These are phyloP conservation scores for Rhinophrynus dorsalis DNA, from an alignment of 2,797 vertebrate genomes.

Conservation along the genomic window DNA sequence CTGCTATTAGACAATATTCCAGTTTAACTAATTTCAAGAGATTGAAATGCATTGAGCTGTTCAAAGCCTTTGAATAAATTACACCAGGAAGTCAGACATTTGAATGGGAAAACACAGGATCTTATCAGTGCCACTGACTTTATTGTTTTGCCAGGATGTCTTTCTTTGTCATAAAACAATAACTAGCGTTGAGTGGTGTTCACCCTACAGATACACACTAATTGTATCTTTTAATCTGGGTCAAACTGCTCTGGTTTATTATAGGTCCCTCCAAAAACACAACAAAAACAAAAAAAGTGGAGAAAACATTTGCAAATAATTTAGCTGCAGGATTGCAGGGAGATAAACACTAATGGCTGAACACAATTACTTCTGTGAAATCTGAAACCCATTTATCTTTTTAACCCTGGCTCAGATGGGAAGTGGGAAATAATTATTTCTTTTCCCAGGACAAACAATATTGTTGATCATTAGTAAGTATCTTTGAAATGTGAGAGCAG, in stretches of 20 bases:
- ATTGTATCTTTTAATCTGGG: slow-evolving; percentile 82
- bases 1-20: slow-evolving; percentile 48
- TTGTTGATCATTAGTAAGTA: slow-evolving; percentile 17
- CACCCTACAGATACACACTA: slow-evolving; percentile 75
- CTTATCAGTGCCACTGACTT: slow-evolving; percentile 57
- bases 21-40: slow-evolving; percentile 48
- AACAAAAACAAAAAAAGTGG: slow-evolving; percentile 36
- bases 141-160: slow-evolving; percentile 70
- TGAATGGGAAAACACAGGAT: slow-evolving; percentile 57
- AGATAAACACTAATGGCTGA: slow-evolving; percentile 56
- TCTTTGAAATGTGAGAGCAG: slow-evolving; percentile 1
- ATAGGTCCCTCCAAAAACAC: slow-evolving; percentile 65
- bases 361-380: slow-evolving; percentile 40
- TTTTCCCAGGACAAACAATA: slow-evolving; percentile 47
- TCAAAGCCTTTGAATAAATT: slow-evolving; percentile 63
- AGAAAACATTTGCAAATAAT: slow-evolving; percentile 69
- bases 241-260: slow-evolving; percentile 77
- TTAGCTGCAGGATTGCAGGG: slow-evolving; percentile 59
- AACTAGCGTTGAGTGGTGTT: slow-evolving; percentile 75
- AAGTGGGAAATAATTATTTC: slow-evolving; percentile 28
- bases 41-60: slow-evolving; percentile 47
- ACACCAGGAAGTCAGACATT: slow-evolving; percentile 53
- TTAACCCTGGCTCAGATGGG: slow-evolving; percentile 43
- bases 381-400: slow-evolving; percentile 27
- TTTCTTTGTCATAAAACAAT: slow-evolving; percentile 75